Evolutionary conservation across 1,140 invertebrate genomes (phyloP).

Genomic region (Drosophila ironensis): DNA sequence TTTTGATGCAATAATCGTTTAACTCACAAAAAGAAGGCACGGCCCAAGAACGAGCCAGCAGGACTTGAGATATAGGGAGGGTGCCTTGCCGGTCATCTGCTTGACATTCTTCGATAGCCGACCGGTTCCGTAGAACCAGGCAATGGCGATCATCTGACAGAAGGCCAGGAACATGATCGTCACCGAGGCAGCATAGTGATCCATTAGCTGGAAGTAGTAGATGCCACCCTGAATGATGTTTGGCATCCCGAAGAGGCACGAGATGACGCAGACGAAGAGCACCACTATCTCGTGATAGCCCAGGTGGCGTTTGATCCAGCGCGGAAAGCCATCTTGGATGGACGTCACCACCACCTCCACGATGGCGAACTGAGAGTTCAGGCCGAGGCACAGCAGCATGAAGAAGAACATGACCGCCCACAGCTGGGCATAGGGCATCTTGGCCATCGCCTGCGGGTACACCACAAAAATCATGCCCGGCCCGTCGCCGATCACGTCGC

Average conservation of each 20-base stretch:
- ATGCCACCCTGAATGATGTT: slow-evolving; percentile 93
- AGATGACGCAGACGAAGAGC: slow-evolving; percentile 90
- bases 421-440: slow-evolving; percentile 92
- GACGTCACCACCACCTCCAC: slow-evolving; percentile 96
- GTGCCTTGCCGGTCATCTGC: slow-evolving; percentile 92
- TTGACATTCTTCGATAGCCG: slow-evolving; percentile 91
- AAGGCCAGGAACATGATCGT: slow-evolving; percentile 96
- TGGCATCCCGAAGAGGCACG: slow-evolving; percentile 91
- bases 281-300: slow-evolving; percentile 94
- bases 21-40: slow-evolving; percentile 88
- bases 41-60: slow-evolving; percentile 93
- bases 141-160: slow-evolving; percentile 94
- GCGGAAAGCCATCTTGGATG: slow-evolving; percentile 94
- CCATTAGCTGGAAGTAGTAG: slow-evolving; percentile 95
- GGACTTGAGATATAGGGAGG: slow-evolving; percentile 90
- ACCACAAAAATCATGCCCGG: slow-evolving; percentile 94
- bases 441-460: slow-evolving; percentile 93
- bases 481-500: slow-evolving; percentile 92
- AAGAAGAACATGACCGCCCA: slow-evolving; percentile 95
- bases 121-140: slow-evolving; percentile 95
- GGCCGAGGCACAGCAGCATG: slow-evolving; percentile 93
- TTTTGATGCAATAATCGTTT: no score
- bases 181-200: slow-evolving; percentile 95
- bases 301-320: slow-evolving; percentile 90
- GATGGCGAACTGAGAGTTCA: slow-evolving; percentile 94